Conservation (phyloP, 2,888 invertebrate genomes). For the Stomorhina lunata region DNA sequence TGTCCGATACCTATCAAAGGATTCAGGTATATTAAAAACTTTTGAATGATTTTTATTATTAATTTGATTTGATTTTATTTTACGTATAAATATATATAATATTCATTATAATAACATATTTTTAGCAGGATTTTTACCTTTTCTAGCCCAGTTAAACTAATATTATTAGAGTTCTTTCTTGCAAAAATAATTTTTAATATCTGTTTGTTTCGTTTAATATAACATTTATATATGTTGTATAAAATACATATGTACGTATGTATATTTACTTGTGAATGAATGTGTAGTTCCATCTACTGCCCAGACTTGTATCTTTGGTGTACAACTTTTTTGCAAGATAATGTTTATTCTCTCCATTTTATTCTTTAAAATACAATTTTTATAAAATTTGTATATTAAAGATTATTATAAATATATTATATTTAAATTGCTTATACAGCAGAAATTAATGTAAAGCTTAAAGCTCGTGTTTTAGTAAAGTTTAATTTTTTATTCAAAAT, state of each 20-base stretch:
- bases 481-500: slow-evolving; percentile 9
- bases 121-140: slow-evolving; percentile 22
- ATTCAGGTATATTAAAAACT: slow-evolving; percentile 88
- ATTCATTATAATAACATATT: slow-evolving; percentile 43
- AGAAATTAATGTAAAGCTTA: slow-evolving; percentile 35
- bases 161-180: not conserved
- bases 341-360: slow-evolving; percentile 25
- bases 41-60: not conserved
- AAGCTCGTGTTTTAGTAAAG: slow-evolving; percentile 27
- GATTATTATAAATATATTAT: slow-evolving; percentile 63
- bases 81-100: not conserved
- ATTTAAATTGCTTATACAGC: slow-evolving; percentile 31
- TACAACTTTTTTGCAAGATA: slow-evolving; percentile 57
- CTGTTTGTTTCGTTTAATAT: not conserved
- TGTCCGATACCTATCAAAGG: slow-evolving; percentile 99
- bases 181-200: not conserved
- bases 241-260: slow-evolving; percentile 15
- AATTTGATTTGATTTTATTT: slow-evolving; percentile 4
- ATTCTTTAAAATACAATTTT: slow-evolving; percentile 70
- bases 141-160: slow-evolving; percentile 13
- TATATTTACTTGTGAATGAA: not conserved
- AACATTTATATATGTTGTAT: slow-evolving; percentile 9
- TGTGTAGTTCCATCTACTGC: slow-evolving; percentile 79
- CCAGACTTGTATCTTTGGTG: slow-evolving; percentile 79
- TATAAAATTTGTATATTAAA: slow-evolving; percentile 70